A percentile compares a stretch with the other conserved stretches of the same genome.
phyloP scores from a whole-genome alignment of 2,888 invertebrate species.

The Hetaerina titia region DNA sequence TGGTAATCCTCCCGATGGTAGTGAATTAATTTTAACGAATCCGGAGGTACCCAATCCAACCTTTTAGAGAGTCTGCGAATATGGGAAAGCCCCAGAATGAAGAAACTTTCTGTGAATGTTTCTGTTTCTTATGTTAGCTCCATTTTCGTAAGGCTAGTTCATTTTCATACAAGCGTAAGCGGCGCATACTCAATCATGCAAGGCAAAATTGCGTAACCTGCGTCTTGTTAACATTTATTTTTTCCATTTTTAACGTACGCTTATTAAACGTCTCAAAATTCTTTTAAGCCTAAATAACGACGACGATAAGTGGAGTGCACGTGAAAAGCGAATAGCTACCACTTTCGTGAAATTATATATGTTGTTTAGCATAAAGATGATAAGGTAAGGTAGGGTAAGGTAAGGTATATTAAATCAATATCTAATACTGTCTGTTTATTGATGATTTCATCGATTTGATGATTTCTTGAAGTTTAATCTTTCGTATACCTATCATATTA shows the following conservation, averaged over 20 bases:
- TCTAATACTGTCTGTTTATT: no score
- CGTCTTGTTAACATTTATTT: neutral
- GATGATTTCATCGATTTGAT: no score
- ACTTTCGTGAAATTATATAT: no score
- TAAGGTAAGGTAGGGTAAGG: no score
- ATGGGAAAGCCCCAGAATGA: neutral
- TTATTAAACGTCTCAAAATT: no score
- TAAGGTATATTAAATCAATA: no score
- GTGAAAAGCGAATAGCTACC: no score
- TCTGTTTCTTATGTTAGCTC: neutral
- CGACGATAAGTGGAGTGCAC: no score
- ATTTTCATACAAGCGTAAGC: neutral
- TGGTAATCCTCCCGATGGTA: conserved; percentile 49
- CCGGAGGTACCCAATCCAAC: conserved; percentile 4
- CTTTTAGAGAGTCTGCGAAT: conserved; percentile 21
- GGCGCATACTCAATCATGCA: neutral
- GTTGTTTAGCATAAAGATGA: no score
- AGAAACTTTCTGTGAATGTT: neutral
- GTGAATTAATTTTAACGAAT: conserved; percentile 23
- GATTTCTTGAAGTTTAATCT: no score
- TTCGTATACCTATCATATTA: no score
- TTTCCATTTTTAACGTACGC: neutral
- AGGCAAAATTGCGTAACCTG: neutral
- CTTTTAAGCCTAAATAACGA: no score
- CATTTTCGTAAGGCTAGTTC: neutral